These are phyloP conservation scores for Panorpa germanica DNA, from an alignment of 2,888 invertebrate genomes.

Conservation along the genomic window DNA sequence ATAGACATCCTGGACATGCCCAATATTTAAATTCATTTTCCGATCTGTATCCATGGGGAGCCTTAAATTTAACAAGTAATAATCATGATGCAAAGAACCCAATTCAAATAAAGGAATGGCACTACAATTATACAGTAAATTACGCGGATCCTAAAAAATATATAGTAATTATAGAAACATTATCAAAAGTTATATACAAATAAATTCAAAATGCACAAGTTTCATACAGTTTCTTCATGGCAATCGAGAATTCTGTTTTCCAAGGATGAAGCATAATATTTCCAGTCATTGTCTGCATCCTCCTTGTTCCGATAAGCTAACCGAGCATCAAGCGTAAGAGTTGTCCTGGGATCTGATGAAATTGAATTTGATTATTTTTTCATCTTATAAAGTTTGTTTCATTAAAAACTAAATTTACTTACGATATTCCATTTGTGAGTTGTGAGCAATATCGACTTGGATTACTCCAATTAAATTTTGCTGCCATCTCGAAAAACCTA, in stretches of 20 bases:
- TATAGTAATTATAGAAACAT: not conserved
- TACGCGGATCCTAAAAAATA: constrained; percentile 27
- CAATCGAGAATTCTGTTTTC: constrained; percentile 78
- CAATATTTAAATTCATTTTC: constrained; percentile 58
- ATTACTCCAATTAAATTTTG: constrained; percentile 89
- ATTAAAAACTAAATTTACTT: constrained; percentile 11
- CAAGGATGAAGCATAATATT: constrained; percentile 59
- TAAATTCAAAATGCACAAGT: not conserved
- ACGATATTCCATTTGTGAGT: constrained; percentile 38
- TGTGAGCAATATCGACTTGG: constrained; percentile 66
- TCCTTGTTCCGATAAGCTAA: constrained; percentile 72
- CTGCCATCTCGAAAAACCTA: constrained; percentile 95
- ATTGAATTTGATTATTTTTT: constrained; percentile 11
- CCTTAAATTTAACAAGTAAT: constrained; percentile 82
- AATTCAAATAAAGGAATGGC: constrained; percentile 92
- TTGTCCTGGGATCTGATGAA: constrained; percentile 34
- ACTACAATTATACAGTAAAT: constrained; percentile 74
- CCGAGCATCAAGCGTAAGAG: constrained; percentile 61
- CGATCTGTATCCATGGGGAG: constrained; percentile 54
- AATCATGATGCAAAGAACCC: constrained; percentile 87
- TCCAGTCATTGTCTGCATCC: constrained; percentile 67
- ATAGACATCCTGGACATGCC: constrained; percentile 63
- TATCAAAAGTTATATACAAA: not conserved
- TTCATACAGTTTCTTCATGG: constrained; percentile 32
- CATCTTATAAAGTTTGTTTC: not conserved